Evolutionary conservation across 37 sponge, comb jelly and placozoan genomes (phyloP), one percentile per base, ranked within the genome.

Genomic region (Amphimedon queenslandica): DNA sequence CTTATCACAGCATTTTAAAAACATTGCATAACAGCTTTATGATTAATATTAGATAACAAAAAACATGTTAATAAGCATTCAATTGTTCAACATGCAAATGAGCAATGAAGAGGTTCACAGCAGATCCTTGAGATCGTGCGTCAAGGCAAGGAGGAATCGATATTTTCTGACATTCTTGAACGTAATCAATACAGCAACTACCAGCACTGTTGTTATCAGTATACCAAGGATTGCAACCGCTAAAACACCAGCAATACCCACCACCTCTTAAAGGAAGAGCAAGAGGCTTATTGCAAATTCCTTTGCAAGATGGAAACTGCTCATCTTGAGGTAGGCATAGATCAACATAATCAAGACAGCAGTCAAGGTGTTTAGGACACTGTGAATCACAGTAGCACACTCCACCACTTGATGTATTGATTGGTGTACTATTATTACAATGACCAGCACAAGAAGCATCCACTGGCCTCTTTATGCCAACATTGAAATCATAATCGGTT

Each of bases 131-230:
- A 8, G 71, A 35, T 21, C 80, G 20, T 36, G 71, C 71, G 60
- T 79, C 80, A 23, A 79, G n/a, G 51, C 80, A 79, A 16, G 70
- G 3, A 28, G 71, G 80, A 5, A 65, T 66, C 10, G 41, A 32
- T n/a, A 18, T 27, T 36, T 71, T 37, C 51, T 30, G 28, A 37
- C 80, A 79, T 60, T 61, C 31, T 37, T 58, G 30, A 3, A 20
- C 18, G 33, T 79, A 79, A 39, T 79, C 80, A 11, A 72, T 37
- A 37, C 80, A 79, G 64, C 80, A 79, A 30, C 80, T 71, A 2
- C 80, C 72, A 71, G 11, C 65, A 27, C 80, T 79, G 40, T 79
- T 79, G 33, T 79, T 79, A 34, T 79, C 80, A 6, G 80, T 79
- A 53, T 43, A 71, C 71, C 72, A 79, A 5, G 57, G 37, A 42